Conservation (phyloP, 2,888 invertebrate species). For the Empis stercorea region DNA sequence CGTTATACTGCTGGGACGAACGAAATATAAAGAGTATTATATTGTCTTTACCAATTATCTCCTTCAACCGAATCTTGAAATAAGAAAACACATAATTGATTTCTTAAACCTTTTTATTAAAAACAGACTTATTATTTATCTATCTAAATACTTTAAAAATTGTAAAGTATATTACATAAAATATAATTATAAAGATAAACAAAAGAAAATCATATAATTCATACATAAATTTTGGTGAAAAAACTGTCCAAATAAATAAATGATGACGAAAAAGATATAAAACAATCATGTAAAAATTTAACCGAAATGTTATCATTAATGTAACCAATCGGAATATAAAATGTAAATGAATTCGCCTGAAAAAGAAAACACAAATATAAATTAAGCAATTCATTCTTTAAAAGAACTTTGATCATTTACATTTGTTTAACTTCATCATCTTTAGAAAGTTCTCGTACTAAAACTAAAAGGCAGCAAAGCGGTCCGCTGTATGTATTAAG, state of each 20-base stretch:
- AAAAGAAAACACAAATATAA: neutral
- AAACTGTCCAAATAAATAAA: constrained; percentile 92
- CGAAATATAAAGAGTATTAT: too few relatives aligned
- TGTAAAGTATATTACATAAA: constrained; percentile 8
- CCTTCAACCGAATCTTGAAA: too few relatives aligned
- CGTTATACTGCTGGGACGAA: too few relatives aligned
- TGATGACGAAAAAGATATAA: constrained; percentile 62
- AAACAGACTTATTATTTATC: too few relatives aligned
- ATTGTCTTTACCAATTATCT: too few relatives aligned
- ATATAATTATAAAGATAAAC: constrained; percentile 21
- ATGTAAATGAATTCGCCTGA: neutral
- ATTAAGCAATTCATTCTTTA: neutral
- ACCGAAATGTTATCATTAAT: constrained; percentile 28
- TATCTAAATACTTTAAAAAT: too few relatives aligned
- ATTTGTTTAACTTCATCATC: constrained; percentile 26
- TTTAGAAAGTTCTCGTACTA: constrained; percentile 24
- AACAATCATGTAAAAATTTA: constrained; percentile 43
- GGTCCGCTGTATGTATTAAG: constrained; percentile 62
- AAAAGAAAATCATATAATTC: constrained; percentile 39
- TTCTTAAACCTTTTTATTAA: too few relatives aligned
- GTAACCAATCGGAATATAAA: too few relatives aligned
- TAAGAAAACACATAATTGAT: too few relatives aligned
- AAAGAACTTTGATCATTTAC: neutral
- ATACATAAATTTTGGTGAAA: constrained; percentile 88
- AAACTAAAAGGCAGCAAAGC: constrained; percentile 25